Evolutionary conservation across 1,140 invertebrate species (phyloP).

Genomic region (Agraylea sexmaculata): DNA sequence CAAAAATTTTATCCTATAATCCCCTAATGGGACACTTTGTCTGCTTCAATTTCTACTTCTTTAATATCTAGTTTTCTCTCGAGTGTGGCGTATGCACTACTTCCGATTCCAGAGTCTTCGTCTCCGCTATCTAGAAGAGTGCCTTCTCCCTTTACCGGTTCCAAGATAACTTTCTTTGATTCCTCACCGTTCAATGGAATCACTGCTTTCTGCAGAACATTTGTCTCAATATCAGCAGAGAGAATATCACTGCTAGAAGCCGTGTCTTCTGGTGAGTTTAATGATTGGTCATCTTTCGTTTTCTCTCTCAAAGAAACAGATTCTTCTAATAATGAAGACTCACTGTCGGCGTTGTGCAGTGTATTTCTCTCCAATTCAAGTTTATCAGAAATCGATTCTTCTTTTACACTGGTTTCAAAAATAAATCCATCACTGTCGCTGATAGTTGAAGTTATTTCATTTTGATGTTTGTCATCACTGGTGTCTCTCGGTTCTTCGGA

Average conservation of each 20-base stretch:
- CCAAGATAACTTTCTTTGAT: conserved; percentile 17
- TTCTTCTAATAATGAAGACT: no score
- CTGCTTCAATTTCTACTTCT: neutral
- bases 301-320: no score
- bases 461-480: conserved; percentile 9
- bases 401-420: no score
- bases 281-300: no score
- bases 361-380: no score
- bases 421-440: no score
- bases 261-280: no score
- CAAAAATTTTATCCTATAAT: no score
- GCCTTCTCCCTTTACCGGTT: conserved; percentile 41
- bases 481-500: no score
- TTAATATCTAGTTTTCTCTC: conserved; percentile 31
- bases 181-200: conserved; percentile 13
- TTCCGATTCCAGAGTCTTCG: conserved; percentile 47
- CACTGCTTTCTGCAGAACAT: conserved; percentile 18
- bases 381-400: no score
- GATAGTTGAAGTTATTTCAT: conserved; percentile 6
- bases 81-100: conserved; percentile 41
- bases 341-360: no score
- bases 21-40: no score
- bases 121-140: conserved; percentile 45
- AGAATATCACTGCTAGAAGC: neutral
- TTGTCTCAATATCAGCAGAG: conserved; percentile 5